Percentiles rank a stretch among this genome's conserved stretches.
phyloP scores from a whole-genome alignment of 2,113 vertebrate genomes.

The Cathartes aura region DNA sequence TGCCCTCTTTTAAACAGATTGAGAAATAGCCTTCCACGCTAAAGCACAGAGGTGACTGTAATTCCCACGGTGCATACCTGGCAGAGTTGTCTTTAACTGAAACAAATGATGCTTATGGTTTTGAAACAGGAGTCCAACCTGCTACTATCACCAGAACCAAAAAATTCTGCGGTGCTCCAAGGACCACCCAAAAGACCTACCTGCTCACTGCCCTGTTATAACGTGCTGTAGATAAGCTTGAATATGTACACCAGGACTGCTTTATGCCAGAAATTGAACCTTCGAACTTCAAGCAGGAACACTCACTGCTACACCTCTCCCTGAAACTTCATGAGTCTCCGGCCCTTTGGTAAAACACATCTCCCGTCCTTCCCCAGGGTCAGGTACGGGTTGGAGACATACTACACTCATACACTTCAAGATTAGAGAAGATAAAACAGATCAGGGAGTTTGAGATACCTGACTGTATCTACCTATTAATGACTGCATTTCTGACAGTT shows the following conservation, averaged over 20 bases:
- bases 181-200: neutral
- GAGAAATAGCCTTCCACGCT: neutral
- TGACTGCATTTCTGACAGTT: neutral
- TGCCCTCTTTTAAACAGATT: neutral
- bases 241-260: neutral
- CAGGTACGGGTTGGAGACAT: neutral
- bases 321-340: neutral
- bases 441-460: neutral
- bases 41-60: neutral
- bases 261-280: neutral
- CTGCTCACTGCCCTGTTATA: neutral
- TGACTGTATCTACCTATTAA: neutral
- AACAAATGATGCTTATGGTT: neutral
- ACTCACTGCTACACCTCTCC: neutral
- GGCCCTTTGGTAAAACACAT: neutral
- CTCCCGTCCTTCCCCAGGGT: neutral
- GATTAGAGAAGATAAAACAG: neutral
- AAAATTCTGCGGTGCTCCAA: neutral
- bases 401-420: neutral
- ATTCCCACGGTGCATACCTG: neutral
- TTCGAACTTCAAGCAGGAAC: neutral
- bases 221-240: neutral
- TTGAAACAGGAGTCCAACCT: neutral
- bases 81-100: neutral
- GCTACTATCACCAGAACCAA: neutral